Conservation (phyloP, 1,140 invertebrate species). For the Nasonia longicornis region DNA sequence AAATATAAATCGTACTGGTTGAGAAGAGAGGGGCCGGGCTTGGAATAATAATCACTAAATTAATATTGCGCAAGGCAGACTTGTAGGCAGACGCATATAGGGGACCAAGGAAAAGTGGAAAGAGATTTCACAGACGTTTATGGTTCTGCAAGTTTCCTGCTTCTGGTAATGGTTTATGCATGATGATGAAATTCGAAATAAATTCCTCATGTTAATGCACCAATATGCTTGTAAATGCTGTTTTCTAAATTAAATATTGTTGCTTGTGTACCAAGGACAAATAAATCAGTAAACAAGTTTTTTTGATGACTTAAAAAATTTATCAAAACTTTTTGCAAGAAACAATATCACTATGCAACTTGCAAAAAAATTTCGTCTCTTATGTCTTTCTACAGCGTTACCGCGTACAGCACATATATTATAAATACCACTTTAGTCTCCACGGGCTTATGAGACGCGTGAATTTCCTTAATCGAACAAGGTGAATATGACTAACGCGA, state of each 20-base stretch:
- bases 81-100: not conserved
- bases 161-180: too few relatives aligned
- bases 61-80: not conserved
- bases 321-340: too few relatives aligned
- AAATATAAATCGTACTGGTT: slow-evolving; percentile 30
- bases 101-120: not conserved
- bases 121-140: not conserved
- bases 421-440: not conserved
- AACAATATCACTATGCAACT: too few relatives aligned
- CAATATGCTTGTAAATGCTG: too few relatives aligned
- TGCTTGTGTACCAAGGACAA: too few relatives aligned
- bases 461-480: slow-evolving; percentile 23
- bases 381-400: too few relatives aligned
- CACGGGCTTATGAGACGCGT: slow-evolving; percentile 10
- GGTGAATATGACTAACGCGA: slow-evolving; percentile 3
- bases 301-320: too few relatives aligned
- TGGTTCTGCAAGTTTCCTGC: not conserved
- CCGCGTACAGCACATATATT: not conserved
- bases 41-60: slow-evolving; percentile 35
- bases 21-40: not conserved
- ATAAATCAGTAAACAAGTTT: too few relatives aligned
- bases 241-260: too few relatives aligned
- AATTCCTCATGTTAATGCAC: too few relatives aligned
- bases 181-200: too few relatives aligned
- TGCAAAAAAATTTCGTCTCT: too few relatives aligned